phyloP scores from a whole-genome alignment of 2,113 vertebrate genomes.

The Otocyon megalotis region DNA sequence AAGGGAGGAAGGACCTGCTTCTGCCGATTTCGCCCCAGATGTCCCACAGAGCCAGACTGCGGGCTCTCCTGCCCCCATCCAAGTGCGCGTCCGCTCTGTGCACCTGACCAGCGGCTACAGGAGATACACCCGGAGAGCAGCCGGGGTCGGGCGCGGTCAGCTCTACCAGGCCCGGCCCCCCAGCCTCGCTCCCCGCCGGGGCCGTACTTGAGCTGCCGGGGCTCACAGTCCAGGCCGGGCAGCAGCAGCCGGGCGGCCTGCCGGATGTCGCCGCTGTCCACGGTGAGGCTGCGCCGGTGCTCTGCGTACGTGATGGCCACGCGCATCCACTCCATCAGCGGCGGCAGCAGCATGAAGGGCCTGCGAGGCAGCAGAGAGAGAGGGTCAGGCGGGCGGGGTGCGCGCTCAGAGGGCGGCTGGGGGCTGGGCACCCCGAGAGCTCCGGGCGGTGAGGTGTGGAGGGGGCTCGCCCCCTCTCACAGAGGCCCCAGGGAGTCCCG shows the following conservation, averaged over 20 bases:
- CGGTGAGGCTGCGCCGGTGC: conserved; percentile 95
- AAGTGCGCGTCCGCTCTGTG: not conserved
- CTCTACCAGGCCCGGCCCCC: not conserved
- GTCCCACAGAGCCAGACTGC: too few species aligned
- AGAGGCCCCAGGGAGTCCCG: not conserved
- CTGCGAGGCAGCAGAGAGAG: conserved; percentile 81
- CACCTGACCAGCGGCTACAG: not conserved
- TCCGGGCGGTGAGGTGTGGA: not conserved
- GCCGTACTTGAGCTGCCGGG: conserved; percentile 95
- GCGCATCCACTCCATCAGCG: conserved; percentile 99
- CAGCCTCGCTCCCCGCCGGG: accelerated
- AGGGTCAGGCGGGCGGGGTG: not conserved
- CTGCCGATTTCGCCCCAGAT: accelerated
- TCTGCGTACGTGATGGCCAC: conserved; percentile 98
- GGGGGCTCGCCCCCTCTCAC: too few species aligned
- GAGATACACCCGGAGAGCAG: not conserved
- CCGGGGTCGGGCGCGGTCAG: not conserved
- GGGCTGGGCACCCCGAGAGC: not conserved
- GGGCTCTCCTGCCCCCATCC: not conserved
- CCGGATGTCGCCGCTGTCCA: conserved; percentile 97
- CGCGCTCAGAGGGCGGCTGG: not conserved
- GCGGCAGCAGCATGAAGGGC: conserved; percentile 96
- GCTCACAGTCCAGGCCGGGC: conserved; percentile 97
- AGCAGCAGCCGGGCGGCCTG: conserved; percentile 96
- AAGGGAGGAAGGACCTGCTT: not conserved